A percentile compares a stretch with the other conserved stretches of the same genome.
phyloP scores from a whole-genome alignment of 1,140 invertebrate species.

The Drosophila tristis region DNA sequence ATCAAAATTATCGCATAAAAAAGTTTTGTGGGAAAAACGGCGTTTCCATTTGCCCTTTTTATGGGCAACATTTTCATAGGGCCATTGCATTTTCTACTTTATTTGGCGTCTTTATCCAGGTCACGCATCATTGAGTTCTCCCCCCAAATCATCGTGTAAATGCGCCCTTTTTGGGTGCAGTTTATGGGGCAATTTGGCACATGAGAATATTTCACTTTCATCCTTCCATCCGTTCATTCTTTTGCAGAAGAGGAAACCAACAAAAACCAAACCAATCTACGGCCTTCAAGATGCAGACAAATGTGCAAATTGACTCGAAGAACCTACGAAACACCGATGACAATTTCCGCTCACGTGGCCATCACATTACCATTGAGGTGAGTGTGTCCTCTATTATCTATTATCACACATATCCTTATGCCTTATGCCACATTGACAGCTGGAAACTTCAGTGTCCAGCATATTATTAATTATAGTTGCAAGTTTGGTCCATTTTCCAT shows the following conservation, averaged over 20 bases:
- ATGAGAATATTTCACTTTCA: constrained; percentile 45
- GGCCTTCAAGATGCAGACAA: constrained; percentile 86
- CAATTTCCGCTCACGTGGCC: constrained; percentile 85
- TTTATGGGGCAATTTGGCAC: constrained; percentile 41
- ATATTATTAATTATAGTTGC: constrained; percentile 67
- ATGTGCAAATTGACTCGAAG: constrained; percentile 88
- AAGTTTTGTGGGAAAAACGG: background rate
- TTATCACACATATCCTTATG: constrained; percentile 22
- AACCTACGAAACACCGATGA: constrained; percentile 86
- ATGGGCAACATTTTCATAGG: constrained; percentile 43
- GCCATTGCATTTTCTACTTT: constrained; percentile 17
- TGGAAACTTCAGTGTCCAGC: constrained; percentile 20
- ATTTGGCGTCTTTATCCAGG: constrained; percentile 56
- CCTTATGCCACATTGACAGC: constrained; percentile 1
- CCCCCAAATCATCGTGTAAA: constrained; percentile 40
- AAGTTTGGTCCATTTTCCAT: constrained; percentile 28
- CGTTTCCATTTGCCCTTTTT: constrained; percentile 33
- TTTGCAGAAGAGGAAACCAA: background rate
- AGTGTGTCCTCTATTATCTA: constrained; percentile 41
- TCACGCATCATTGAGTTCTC: constrained; percentile 63
- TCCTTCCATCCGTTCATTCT: constrained; percentile 28
- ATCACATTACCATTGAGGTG: constrained; percentile 84
- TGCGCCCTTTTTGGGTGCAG: constrained; percentile 28
- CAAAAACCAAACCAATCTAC: background rate
- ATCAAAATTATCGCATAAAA: background rate